Evolutionary conservation across 2,113 vertebrate genomes (phyloP), one percentile per base, ranked within the genome.

Genomic region (Barnardius zonarius): DNA sequence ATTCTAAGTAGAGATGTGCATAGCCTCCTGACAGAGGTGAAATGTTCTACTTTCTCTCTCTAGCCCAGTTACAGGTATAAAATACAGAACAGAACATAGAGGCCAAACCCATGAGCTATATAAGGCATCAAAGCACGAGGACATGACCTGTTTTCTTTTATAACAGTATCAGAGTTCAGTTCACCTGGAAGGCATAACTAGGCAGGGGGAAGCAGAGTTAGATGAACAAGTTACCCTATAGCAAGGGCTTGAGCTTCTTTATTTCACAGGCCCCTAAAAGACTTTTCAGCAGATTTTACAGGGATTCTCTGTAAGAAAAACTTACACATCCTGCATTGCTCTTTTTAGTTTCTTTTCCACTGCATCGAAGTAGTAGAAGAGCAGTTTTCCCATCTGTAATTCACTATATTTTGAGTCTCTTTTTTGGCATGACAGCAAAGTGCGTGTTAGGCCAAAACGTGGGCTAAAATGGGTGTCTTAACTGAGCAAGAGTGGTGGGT

Each of bases 31-130:
- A 54, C 41, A 35, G 59, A 51, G 75, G 10, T 49, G 35, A 27
- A 44, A 15, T 66, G 78, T 41, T 94, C 75, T 83, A 55, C 68
- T 93, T 96, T 86, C 39, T 51, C 49, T 49, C 10, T 41, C 70
- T 82, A 86, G 75, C 93, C 88, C 76, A 68, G 59, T 86, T 92
- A 83, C 3, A 0, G 33, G 24, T 84, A 4, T 62, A 24, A 95
- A 83, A 72, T 52, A 55, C 17, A 20, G 83, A 72, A 35, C 77
- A 70, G 85, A 89, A 67, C 77, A 78, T 10, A 39, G 83, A 93
- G 72, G 83, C 83, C 90, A 86, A 97, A 62, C n/a, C 41, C 41
- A 17, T 77, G 83, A 86, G 66, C 94, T 90, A 70, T 84, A 17
- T 67, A 77, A 92, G 88, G 48, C 82, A 80, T 93, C 91, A 96